phyloP scores from a whole-genome alignment of 2,888 invertebrate genomes.

The Drosophila monieri region DNA sequence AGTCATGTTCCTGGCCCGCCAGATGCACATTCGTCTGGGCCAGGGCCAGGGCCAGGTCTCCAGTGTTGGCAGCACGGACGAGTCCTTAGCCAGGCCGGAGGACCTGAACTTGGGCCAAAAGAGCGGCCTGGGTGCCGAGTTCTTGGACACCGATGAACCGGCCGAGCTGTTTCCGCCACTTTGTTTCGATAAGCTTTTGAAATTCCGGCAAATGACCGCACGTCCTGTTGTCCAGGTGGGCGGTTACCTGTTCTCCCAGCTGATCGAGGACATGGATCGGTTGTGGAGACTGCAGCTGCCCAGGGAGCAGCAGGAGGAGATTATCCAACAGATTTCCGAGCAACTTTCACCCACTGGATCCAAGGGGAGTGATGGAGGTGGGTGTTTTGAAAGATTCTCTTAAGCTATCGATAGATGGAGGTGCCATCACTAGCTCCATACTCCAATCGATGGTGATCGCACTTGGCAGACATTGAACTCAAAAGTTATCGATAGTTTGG shows the following conservation, averaged over 20 bases:
- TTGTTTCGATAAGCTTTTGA: constrained; percentile 78
- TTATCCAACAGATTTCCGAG: constrained; percentile 78
- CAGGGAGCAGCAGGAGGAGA: constrained; percentile 68
- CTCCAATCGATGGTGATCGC: no score
- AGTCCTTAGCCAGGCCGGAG: background rate
- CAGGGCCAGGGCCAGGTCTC: constrained; percentile 41
- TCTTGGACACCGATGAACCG: constrained; percentile 78
- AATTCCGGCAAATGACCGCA: constrained; percentile 60
- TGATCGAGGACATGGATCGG: constrained; percentile 82
- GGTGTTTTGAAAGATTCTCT: background rate
- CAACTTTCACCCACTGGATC: constrained; percentile 65
- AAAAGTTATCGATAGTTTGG: no score
- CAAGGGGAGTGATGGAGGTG: constrained; percentile 36
- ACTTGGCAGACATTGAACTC: no score
- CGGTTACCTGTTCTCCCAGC: constrained; percentile 80
- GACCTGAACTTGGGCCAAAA: background rate
- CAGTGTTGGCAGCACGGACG: background rate
- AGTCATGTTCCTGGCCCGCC: constrained; percentile 76
- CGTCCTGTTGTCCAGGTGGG: constrained; percentile 22
- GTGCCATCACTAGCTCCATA: background rate
- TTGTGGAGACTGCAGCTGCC: constrained; percentile 79
- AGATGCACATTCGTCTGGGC: constrained; percentile 57
- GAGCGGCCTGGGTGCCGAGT: constrained; percentile 56
- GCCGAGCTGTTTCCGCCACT: constrained; percentile 78
- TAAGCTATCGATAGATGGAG: no score